Evolutionary conservation across 64 coral and sea anemone species (phyloP).

Genomic region (Dendronephthya gigantea): DNA sequence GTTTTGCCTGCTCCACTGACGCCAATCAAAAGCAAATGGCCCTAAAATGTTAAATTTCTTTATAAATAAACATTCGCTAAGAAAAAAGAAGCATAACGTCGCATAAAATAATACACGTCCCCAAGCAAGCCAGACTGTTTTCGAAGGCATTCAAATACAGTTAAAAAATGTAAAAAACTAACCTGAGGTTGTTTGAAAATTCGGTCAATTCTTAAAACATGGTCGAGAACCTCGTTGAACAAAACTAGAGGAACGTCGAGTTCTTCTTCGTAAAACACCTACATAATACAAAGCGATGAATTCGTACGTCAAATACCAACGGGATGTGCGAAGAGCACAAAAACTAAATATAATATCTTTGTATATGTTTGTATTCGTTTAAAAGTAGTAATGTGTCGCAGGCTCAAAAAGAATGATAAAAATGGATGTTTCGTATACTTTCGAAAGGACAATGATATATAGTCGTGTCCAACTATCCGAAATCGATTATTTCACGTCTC

Average conservation of each 20-base stretch:
- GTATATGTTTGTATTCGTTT: too few species aligned
- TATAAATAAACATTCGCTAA: background rate
- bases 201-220: slow-evolving; percentile 96
- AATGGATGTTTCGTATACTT: too few species aligned
- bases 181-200: slow-evolving; percentile 98
- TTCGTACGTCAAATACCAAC: slow-evolving; percentile 68
- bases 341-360: too few species aligned
- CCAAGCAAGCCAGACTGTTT: too few species aligned
- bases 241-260: slow-evolving; percentile 89
- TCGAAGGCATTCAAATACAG: too few species aligned
- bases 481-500: too few species aligned
- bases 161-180: background rate
- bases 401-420: too few species aligned
- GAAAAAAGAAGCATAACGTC: too few species aligned
- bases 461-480: too few species aligned
- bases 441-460: too few species aligned
- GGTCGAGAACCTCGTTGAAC: slow-evolving; percentile 95
- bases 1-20: slow-evolving; percentile 99
- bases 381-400: too few species aligned
- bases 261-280: slow-evolving; percentile 99
- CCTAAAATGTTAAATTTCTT: slow-evolving; percentile 13
- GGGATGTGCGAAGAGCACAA: background rate
- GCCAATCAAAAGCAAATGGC: slow-evolving; percentile 90
- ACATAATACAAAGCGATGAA: background rate
- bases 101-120: too few species aligned